These are phyloP conservation scores for Tachina lurida DNA, from an alignment of 2,888 invertebrate genomes.

Conservation along the genomic window DNA sequence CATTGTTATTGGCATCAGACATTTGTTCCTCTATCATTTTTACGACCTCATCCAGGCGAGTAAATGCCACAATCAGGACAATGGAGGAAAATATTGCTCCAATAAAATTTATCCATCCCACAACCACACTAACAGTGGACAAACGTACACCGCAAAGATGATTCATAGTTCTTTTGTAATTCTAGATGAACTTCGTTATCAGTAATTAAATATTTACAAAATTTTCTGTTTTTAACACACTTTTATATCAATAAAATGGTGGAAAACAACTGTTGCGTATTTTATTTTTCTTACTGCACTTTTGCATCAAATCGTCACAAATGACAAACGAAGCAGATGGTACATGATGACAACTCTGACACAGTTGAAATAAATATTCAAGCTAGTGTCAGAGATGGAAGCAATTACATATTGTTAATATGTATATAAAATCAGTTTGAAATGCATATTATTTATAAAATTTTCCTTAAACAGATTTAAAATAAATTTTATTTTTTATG, in stretches of 20 bases:
- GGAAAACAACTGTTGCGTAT: conserved; percentile 35
- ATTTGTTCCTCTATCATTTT: conserved; percentile 62
- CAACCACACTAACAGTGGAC: conserved; percentile 79
- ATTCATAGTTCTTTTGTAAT: conserved; percentile 70
- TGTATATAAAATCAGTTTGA: too few relatives aligned
- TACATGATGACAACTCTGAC: too few relatives aligned
- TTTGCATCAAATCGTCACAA: background rate
- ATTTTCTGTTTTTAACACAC: conserved; percentile 3
- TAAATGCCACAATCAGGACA: conserved; percentile 70
- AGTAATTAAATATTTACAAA: conserved; percentile 2
- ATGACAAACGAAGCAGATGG: conserved; percentile 25
- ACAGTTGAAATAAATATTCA: too few relatives aligned
- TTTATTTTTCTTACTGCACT: background rate
- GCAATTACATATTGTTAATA: too few relatives aligned
- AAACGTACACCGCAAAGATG: conserved; percentile 78
- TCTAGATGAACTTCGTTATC: background rate
- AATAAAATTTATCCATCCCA: conserved; percentile 80
- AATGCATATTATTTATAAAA: too few relatives aligned
- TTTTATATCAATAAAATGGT: conserved; percentile 10
- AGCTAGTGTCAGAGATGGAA: too few relatives aligned
- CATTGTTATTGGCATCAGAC: conserved; percentile 32
- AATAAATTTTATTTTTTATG: too few relatives aligned
- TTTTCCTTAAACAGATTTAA: too few relatives aligned
- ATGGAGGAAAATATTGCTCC: conserved; percentile 75
- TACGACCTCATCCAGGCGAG: conserved; percentile 73